Evolutionary conservation across 2,888 invertebrate genomes (phyloP).

Genomic region (Chloroclystis v-ata): DNA sequence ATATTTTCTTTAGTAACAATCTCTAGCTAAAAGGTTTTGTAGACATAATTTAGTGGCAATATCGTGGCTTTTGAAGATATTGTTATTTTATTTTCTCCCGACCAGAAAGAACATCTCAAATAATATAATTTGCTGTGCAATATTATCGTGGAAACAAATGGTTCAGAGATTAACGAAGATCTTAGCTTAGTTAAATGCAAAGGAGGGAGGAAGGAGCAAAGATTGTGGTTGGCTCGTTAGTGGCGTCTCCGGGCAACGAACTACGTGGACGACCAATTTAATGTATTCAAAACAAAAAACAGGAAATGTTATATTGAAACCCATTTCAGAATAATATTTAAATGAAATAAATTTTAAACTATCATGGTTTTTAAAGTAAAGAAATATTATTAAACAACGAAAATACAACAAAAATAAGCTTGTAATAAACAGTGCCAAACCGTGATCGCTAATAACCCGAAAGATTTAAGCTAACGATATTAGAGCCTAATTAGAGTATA

Average conservation of each 20-base stretch:
- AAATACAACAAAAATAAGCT: no score
- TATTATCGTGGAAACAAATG: background rate
- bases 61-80: constrained; percentile 34
- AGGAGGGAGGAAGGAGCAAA: background rate
- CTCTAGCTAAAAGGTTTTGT: constrained; percentile 16
- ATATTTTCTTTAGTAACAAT: constrained; percentile 20
- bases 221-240: constrained; percentile 46
- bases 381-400: no score
- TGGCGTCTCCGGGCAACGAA: constrained; percentile 28
- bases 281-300: constrained; percentile 10
- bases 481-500: no score
- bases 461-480: no score
- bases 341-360: no score
- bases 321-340: background rate
- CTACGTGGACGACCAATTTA: constrained; percentile 22
- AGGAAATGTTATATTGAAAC: constrained; percentile 8
- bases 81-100: constrained; percentile 23
- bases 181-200: background rate
- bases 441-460: no score
- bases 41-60: constrained; percentile 27
- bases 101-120: constrained; percentile 1
- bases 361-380: no score
- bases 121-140: background rate
- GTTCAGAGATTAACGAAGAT: background rate
- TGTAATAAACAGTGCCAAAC: no score